Percentiles rank a stretch among this genome's conserved stretches.
Conservation (phyloP, 2,113 vertebrate species). For the Chelonoidis abingdonii region DNA sequence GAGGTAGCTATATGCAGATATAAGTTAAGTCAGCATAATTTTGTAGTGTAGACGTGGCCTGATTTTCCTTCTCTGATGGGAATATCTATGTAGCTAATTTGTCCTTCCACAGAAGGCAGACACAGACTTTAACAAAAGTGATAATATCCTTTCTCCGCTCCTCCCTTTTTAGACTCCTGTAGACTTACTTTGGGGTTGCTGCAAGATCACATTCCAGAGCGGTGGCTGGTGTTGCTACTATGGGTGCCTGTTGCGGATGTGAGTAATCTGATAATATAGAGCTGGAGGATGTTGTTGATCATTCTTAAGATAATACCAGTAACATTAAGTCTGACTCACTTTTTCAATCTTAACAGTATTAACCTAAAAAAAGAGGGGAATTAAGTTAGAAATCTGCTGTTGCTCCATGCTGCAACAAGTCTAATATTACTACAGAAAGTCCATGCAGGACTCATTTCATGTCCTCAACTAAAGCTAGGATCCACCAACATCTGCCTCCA, state of each 20-base stretch:
- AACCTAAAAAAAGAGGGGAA: not conserved
- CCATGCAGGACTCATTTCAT: not conserved
- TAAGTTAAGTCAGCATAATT: not conserved
- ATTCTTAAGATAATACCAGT: rapidly evolving
- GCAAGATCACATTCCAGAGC: not conserved
- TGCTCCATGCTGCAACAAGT: not conserved
- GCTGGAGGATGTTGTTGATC: not conserved
- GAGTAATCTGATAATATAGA: not conserved
- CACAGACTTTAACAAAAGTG: not conserved
- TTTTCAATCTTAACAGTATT: not conserved
- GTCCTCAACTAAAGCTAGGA: not conserved
- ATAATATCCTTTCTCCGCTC: not conserved
- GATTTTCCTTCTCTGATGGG: not conserved
- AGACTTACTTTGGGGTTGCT: not conserved
- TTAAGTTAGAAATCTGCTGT: not conserved
- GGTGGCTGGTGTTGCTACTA: rapidly evolving
- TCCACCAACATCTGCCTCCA: rapidly evolving
- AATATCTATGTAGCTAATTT: not conserved
- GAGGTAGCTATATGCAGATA: not conserved
- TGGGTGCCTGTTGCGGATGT: not conserved
- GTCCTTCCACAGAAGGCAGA: not conserved
- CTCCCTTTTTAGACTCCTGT: not conserved
- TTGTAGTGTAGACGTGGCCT: not conserved
- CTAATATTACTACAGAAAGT: not conserved
- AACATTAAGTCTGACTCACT: not conserved